Evolutionary conservation across 1,140 invertebrate genomes (phyloP), one percentile per base, ranked within the genome.

Genomic region (Eciton burchellii): DNA sequence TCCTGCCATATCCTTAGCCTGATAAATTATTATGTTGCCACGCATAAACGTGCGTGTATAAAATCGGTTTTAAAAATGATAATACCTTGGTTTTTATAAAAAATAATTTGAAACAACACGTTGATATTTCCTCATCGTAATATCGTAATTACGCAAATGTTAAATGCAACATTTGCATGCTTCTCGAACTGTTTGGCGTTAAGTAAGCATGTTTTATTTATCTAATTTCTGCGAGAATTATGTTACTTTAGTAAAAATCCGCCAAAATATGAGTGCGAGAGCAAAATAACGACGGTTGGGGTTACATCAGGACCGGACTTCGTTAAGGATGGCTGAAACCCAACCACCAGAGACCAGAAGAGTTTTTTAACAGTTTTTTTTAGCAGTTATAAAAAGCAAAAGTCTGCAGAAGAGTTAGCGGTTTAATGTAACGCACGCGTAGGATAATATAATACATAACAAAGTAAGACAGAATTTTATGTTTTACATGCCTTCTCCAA

Each of bases 401-500:
- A 12, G 16, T 68, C 3, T 9, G 29, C 19, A 16, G 21, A n/a
- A 60, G 21, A n/a, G 47, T 77, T 77, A 66, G 47, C 35, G 4
- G 49, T 66, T 56, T 66, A 66, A 66, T 35, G 6, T 35, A 54
- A n/a, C 8, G 14, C 1, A 62, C n/a, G 26, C 49, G 16, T 52
- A 43, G 14, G 5, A 29, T 16, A 4, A 68, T 21, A 21, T 16
- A 26, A 14, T 16, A 26, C 29, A 43, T 5, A 6, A n/a, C n/a
- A 8, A 49, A 21, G 29, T 26, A n/a, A n/a, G n/a, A n/a, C n/a
- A n/a, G 5, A 0, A 35, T 35, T 35, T 29, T 65, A 65, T 19
- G 3, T 74, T 49, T 47, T 41, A 21, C 43, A 12, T 9, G 29
- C 73, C 52, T 66, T 66, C 62, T 77, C 74, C 47, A 77, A 68